Conservation (phyloP, 2,113 vertebrate species). For the Sinosuthora webbiana region DNA sequence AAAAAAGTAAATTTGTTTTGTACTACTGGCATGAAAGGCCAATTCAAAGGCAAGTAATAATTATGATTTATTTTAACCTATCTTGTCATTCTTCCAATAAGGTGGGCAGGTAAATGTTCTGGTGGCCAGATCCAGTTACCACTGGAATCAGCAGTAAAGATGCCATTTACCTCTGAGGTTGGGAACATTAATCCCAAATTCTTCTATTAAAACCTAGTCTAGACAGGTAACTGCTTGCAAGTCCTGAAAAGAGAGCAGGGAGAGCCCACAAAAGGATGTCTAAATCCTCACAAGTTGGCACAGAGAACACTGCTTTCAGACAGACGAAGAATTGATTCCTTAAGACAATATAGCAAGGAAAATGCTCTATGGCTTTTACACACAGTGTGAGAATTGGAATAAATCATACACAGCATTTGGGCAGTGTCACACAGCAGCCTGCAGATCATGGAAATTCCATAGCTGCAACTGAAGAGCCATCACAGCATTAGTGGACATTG, state of each 20-base stretch:
- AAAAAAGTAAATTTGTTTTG: background rate
- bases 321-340: background rate
- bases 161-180: background rate
- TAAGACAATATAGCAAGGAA: background rate
- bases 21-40: background rate
- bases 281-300: background rate
- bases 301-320: background rate
- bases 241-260: background rate
- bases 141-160: background rate
- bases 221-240: constrained; percentile 12
- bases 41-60: background rate
- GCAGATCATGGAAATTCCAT: background rate
- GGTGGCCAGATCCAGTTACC: background rate
- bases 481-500: background rate
- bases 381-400: background rate
- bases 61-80: constrained; percentile 9
- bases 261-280: background rate
- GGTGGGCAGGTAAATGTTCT: constrained; percentile 5
- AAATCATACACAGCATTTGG: background rate
- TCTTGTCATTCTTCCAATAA: background rate
- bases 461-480: background rate
- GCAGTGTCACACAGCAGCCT: background rate
- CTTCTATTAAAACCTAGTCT: constrained; percentile 30
- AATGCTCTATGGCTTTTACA: background rate
- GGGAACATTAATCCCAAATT: background rate